phyloP scores from a whole-genome alignment of 2,888 invertebrate genomes.

The Sinotaia quadrata region DNA sequence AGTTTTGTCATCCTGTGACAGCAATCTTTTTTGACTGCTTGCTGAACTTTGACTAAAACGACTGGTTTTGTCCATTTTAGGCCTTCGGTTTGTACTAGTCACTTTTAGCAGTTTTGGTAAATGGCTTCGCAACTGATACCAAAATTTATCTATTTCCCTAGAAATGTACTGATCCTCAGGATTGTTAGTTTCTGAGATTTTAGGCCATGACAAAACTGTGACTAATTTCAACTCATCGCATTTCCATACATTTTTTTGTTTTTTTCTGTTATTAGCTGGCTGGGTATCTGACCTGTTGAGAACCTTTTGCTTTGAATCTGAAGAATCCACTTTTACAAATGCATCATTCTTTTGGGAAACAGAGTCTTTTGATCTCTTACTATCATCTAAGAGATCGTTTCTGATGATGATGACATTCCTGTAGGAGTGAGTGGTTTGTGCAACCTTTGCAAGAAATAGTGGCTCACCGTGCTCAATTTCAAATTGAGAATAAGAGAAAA shows the following conservation, averaged over 20 bases:
- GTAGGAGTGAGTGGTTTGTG: not conserved
- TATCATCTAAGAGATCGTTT: too few species aligned
- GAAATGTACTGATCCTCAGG: not conserved
- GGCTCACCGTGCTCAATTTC: not conserved
- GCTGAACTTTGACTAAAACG: too few species aligned
- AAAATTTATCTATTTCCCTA: not conserved
- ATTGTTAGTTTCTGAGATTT: not conserved
- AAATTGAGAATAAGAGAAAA: not conserved
- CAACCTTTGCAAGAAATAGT: not conserved
- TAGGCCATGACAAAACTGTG: not conserved
- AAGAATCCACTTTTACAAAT: too few species aligned
- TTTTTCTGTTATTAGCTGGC: not conserved
- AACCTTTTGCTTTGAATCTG: not conserved
- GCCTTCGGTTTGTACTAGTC: too few species aligned
- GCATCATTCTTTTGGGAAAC: too few species aligned
- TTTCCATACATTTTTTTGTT: not conserved
- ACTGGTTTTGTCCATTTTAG: too few species aligned
- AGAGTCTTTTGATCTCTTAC: too few species aligned
- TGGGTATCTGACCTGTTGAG: not conserved
- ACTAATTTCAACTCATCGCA: not conserved
- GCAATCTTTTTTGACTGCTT: too few species aligned
- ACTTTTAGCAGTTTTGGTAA: too few species aligned
- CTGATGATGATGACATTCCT: not conserved
- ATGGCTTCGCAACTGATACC: not conserved
- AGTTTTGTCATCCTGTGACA: too few species aligned